phyloP scores from a whole-genome alignment of 2,113 vertebrate species.

The Calypte anna region DNA sequence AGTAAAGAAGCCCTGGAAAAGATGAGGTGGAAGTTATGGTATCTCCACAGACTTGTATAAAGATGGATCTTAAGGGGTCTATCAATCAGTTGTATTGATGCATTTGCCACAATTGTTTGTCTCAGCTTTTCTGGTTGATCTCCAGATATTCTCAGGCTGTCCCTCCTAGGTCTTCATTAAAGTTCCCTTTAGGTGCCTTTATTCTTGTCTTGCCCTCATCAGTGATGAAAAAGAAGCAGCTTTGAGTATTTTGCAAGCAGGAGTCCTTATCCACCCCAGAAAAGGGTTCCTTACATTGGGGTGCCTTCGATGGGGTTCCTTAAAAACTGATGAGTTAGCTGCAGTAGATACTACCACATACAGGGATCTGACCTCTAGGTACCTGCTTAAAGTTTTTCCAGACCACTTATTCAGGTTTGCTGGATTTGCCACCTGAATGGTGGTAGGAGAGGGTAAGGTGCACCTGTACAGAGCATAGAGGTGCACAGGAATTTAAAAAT shows the following conservation, averaged over 20 bases:
- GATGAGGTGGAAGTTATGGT: neutral
- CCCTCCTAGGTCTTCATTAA: neutral
- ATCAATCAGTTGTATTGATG: neutral
- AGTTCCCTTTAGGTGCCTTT: neutral
- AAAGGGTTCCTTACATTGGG: neutral
- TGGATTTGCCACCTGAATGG: neutral
- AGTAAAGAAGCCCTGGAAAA: neutral
- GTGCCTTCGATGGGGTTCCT: rapidly evolving
- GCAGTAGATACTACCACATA: neutral
- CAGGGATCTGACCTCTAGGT: neutral
- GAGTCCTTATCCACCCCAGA: neutral
- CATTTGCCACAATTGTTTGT: neutral
- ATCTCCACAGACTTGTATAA: neutral
- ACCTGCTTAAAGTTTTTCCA: neutral
- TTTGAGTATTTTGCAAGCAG: neutral
- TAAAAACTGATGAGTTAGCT: neutral
- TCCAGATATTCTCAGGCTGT: neutral
- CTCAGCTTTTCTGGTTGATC: neutral
- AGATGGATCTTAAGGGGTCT: neutral
- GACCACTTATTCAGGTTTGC: neutral
- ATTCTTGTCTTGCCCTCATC: neutral
- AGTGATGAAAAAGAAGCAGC: neutral
- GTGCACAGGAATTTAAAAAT: rapidly evolving
- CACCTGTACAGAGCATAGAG: neutral
- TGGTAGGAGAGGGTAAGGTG: neutral